Base-by-base conservation (phyloP, 2,888 invertebrate genomes). In the Nomada hirtipes region DNA sequence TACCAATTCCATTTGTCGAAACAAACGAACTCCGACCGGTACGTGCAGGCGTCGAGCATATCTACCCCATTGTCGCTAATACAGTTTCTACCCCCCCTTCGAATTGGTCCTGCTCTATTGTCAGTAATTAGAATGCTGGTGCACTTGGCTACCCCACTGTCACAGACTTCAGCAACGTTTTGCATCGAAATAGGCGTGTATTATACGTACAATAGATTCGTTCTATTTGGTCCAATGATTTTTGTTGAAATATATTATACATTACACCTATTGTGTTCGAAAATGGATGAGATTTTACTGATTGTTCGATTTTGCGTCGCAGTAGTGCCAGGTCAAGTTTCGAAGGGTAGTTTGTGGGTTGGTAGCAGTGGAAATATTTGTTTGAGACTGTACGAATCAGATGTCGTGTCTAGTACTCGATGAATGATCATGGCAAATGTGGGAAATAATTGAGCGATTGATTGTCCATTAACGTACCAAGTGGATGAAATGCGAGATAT, bases 1-100 rank as follows among this genome's bases (percentile, higher is more conserved):
- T 91, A 91, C 81, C 87, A 82, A 80, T 89, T 87, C 87, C 83
- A 88, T 88, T 91, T 90, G 89, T 88, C 84, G 88, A 87, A 89
- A 90, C 88, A 89, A 90, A 91, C 86, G 88, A 90, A 89, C 83
- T 83, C 70, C 83, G 77, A 79, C 73, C 78, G 71, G 83, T 86
- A 89, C 87, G 86, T 87, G 87, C 86, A 74, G 73, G 77, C 71
- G 75, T 83, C 82, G 81, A 72, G 82, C 83, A 72, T 85, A 84
- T 84, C 84, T 83, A 83, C 72, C 70, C 83, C 86, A 89, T 89
- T 88, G 89, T 86, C 82, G 76, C 84, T 84, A 86, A 84, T 84
- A 86, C 82, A 81, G 86, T 84, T 85, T 83, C 80, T 69, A 79
- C 80, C 60, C 0, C 63, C 72, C 64, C 78, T 76, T 67, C 73